Percentiles rank a stretch among this genome's conserved stretches.
Evolutionary conservation across 2,113 vertebrate genomes (phyloP).

Genomic region (Silurus asotus): DNA sequence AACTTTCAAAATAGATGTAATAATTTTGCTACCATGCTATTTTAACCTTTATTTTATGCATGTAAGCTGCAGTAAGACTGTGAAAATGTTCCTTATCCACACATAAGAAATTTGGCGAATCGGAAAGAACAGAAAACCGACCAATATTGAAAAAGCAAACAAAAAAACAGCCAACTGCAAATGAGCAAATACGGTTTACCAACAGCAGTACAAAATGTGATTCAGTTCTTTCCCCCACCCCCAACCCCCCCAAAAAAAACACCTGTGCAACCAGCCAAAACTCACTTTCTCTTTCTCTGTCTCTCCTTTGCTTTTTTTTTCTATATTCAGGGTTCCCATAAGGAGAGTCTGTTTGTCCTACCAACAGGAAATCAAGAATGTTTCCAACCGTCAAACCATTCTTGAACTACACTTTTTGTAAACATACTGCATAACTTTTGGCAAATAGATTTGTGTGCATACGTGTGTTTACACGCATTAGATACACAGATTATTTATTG

Average conservation of each 20-base stretch:
- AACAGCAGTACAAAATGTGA: constrained; percentile 18
- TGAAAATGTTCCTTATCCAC: background rate
- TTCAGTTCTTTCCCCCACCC: constrained; percentile 16
- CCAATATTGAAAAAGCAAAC: constrained; percentile 39
- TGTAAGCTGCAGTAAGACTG: background rate
- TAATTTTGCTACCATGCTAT: background rate
- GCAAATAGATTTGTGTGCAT: background rate
- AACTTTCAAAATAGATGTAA: background rate
- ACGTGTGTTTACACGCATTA: background rate
- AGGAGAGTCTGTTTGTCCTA: constrained; percentile 28
- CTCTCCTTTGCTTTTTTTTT: background rate
- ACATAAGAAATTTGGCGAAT: constrained; percentile 12
- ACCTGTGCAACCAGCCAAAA: constrained; percentile 24
- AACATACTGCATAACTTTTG: background rate
- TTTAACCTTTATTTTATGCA: background rate
- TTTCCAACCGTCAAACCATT: background rate
- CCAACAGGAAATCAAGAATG: background rate
- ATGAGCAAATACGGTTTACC: constrained; percentile 34
- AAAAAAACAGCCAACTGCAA: constrained; percentile 24
- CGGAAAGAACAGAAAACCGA: constrained; percentile 10
- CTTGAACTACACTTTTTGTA: background rate
- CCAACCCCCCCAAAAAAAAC: constrained; percentile 19
- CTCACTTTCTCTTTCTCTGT: constrained; percentile 3
- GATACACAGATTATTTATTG: background rate
- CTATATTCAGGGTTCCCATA: constrained; percentile 32